A percentile compares a stretch with the other conserved stretches of the same genome.
These are phyloP conservation scores for Pimephales promelas DNA, from an alignment of 2,113 vertebrate species.

Conservation along the genomic window DNA sequence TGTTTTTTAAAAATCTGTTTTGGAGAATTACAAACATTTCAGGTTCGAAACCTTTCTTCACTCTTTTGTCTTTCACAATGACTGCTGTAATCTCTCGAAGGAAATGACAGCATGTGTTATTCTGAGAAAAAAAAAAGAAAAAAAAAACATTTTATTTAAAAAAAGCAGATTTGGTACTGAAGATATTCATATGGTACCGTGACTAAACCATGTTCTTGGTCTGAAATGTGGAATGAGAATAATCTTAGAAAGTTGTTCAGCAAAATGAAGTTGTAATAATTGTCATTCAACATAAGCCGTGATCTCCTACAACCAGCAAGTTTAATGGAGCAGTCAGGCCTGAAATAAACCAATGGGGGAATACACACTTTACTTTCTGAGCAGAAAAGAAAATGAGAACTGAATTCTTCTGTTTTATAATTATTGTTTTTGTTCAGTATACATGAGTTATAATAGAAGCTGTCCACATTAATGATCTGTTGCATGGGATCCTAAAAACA, in stretches of 20 bases:
- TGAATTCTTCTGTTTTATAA: slow-evolving; percentile 11
- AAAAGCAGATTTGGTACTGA: neutral
- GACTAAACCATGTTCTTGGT: neutral
- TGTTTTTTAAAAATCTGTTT: neutral
- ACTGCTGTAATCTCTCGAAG: neutral
- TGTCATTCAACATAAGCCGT: neutral
- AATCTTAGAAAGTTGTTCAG: too few species aligned
- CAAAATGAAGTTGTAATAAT: slow-evolving; percentile 1
- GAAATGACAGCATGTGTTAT: neutral
- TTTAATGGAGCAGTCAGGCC: neutral
- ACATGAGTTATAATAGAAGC: neutral
- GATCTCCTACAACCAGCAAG: neutral
- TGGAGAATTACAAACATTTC: neutral
- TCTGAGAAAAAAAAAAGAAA: too few species aligned
- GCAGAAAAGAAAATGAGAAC: slow-evolving; percentile 7
- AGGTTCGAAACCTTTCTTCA: neutral
- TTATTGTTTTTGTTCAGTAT: slow-evolving; percentile 17
- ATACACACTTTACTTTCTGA: neutral
- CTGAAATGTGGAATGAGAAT: neutral
- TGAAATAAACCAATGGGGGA: neutral
- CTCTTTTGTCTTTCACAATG: neutral
- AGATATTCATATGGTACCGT: neutral
- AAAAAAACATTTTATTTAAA: neutral
- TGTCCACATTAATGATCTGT: neutral
- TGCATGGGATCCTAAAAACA: neutral